Evolutionary conservation across 2,888 invertebrate species (phyloP), one percentile per base, ranked within the genome.

Genomic region (Cerastis leucographa): DNA sequence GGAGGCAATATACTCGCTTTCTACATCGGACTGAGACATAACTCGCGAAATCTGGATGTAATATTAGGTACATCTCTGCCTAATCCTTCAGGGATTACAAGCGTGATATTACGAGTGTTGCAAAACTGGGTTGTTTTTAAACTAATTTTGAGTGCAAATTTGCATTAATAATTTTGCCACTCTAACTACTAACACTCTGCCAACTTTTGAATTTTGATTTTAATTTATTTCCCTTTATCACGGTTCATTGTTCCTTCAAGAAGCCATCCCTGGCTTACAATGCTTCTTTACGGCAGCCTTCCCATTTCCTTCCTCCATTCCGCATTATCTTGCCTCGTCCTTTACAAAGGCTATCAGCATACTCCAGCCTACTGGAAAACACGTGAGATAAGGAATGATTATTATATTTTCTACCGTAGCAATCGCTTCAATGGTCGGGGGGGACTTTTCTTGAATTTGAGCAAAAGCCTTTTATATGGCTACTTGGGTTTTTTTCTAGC

Each of bases 371-470:
- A n/a, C 49, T 74, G 64, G 40, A 73, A 83, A 80, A 71, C 68
- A 71, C 71, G 68, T 29, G 25, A 74, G 71, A 80, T 74, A 71
- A 65, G 49, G 22, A 71, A 65, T 71, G 64, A 79, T 71, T 74
- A 82, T 80, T 80, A 84, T 84, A 82, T 74, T 82, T 68, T 66
- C 42, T 64, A 46, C 42, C 40, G 19, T 62, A 71, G 70, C 62
- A 59, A 71, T 71, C 67, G 73, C 59, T 70, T 51, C 51, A 51
- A 22, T 66, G 54, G 51, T 78, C 62, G 74, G 64, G 17, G 40
- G 69, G 70, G 73, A 77, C 65, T 49, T 70, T 69, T 40, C 62
- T 74, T 74, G 73, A 74, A 67, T 83, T 78, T 56, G n/a, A 62
- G 22, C 65, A 25, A 61, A 69, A 72, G 56, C 54, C 42, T n/a